These are phyloP conservation scores for Microcebus tavaratra DNA, from an alignment of 2,113 vertebrate species.

Conservation along the genomic window DNA sequence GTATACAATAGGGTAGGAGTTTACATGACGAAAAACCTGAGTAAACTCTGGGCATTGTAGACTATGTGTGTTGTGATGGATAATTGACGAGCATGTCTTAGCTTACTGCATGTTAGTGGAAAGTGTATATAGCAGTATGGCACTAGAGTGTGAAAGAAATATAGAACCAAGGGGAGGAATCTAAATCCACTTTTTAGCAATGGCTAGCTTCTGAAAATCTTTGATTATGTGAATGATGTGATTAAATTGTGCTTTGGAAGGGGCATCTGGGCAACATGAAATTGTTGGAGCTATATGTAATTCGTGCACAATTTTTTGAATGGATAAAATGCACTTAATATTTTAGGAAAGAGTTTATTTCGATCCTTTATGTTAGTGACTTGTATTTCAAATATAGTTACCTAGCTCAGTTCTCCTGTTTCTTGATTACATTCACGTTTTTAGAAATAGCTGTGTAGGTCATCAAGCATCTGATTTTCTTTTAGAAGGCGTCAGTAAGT, in stretches of 20 bases:
- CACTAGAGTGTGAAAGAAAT: background rate
- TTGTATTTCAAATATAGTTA: constrained; percentile 42
- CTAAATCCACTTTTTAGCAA: background rate
- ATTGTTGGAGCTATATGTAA: background rate
- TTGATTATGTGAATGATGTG: background rate
- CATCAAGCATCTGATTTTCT: background rate
- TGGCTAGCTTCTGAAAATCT: background rate
- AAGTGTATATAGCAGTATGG: background rate
- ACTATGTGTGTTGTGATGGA: background rate
- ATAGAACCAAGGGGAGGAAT: background rate
- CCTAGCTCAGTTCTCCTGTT: background rate
- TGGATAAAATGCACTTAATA: background rate
- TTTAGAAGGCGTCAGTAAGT: constrained; percentile 36
- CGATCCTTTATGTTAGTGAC: background rate
- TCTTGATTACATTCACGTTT: constrained; percentile 2
- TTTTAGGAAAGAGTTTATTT: background rate
- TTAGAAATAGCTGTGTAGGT: constrained; percentile 47
- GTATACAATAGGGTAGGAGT: background rate
- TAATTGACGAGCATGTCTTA: background rate
- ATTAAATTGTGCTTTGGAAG: background rate
- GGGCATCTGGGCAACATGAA: background rate
- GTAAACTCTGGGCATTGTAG: background rate
- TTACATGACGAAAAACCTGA: background rate
- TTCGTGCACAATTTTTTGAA: background rate
- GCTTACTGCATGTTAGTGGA: background rate